Percentiles rank a stretch among this genome's conserved stretches.
Conservation (phyloP, 2,888 invertebrate genomes). For the Cephus runcator region DNA sequence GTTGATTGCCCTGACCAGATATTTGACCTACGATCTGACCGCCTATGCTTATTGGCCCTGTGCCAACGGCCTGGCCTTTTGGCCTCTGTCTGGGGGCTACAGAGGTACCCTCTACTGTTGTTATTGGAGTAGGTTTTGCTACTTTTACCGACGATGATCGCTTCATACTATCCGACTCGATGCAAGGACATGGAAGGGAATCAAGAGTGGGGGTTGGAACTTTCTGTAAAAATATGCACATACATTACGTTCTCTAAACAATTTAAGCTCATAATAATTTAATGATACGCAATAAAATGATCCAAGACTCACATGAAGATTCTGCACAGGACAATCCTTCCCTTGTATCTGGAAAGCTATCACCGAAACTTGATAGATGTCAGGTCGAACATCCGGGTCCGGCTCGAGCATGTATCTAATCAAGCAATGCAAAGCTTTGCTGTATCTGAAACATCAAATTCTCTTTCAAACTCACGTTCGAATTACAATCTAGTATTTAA, state of each 20-base stretch:
- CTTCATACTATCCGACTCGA: conserved; percentile 76
- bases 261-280: background rate
- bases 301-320: conserved; percentile 74
- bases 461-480: background rate
- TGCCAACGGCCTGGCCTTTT: conserved; percentile 69
- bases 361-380: conserved; percentile 85
- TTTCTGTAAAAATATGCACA: conserved; percentile 69
- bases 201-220: conserved; percentile 73
- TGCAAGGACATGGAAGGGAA: conserved; percentile 73
- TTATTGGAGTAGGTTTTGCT: conserved; percentile 62
- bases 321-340: conserved; percentile 82
- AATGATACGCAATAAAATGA: conserved; percentile 2
- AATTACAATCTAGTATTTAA: background rate
- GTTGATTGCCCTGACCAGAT: conserved; percentile 58
- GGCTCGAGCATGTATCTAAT: conserved; percentile 83
- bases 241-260: background rate
- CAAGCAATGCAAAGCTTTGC: conserved; percentile 57
- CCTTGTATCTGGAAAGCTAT: conserved; percentile 78
- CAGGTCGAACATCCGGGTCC: conserved; percentile 84
- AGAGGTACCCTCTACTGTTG: conserved; percentile 78
- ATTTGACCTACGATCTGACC: conserved; percentile 63
- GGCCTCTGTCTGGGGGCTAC: conserved; percentile 87
- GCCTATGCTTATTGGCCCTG: conserved; percentile 59
- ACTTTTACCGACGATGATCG: conserved; percentile 68
- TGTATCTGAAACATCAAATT: conserved; percentile 65